A percentile compares a stretch with the other conserved stretches of the same genome.
These are phyloP conservation scores for Vanessa cardui DNA, from an alignment of 2,888 invertebrate genomes.

Conservation along the genomic window DNA sequence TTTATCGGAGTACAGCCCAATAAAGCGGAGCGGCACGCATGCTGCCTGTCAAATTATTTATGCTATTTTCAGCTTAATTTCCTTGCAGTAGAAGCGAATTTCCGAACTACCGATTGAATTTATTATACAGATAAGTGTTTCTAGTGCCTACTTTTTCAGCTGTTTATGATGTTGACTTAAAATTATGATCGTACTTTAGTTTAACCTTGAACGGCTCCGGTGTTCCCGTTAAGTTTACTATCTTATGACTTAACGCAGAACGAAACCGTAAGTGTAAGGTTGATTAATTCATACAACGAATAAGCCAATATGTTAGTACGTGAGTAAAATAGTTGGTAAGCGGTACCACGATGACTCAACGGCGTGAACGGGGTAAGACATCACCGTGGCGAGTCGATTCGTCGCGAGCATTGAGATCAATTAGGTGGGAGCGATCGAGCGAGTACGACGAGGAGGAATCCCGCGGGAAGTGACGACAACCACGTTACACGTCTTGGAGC, in stretches of 20 bases:
- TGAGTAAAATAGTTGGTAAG: slow-evolving; percentile 23
- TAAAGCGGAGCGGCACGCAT: slow-evolving; percentile 43
- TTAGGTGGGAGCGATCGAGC: slow-evolving; percentile 65
- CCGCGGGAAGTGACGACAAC: slow-evolving; percentile 58
- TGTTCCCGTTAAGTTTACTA: slow-evolving; percentile 6
- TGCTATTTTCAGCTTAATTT: slow-evolving; percentile 37
- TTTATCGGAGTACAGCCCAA: slow-evolving; percentile 51
- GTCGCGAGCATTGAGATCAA: slow-evolving; percentile 79
- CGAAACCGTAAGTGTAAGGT: not conserved
- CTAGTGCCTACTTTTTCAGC: slow-evolving; percentile 29
- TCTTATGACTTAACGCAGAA: not conserved
- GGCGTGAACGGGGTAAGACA: slow-evolving; percentile 55
- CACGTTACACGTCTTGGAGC: not conserved
- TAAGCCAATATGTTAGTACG: slow-evolving; percentile 18
- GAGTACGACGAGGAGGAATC: slow-evolving; percentile 74
- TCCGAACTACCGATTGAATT: slow-evolving; percentile 28
- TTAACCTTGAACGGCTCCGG: slow-evolving; percentile 34
- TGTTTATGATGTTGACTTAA: slow-evolving; percentile 38
- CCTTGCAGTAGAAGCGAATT: slow-evolving; percentile 29
- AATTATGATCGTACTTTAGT: slow-evolving; percentile 35
- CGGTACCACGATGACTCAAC: slow-evolving; percentile 57
- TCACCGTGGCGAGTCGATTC: slow-evolving; percentile 75
- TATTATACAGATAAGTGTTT: slow-evolving; percentile 32
- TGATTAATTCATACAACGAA: not conserved
- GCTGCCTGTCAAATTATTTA: slow-evolving; percentile 40